Percentiles rank a stretch among this genome's conserved stretches.
Conservation (phyloP, 2,888 invertebrate species). For the Agrotis exclamationis region DNA sequence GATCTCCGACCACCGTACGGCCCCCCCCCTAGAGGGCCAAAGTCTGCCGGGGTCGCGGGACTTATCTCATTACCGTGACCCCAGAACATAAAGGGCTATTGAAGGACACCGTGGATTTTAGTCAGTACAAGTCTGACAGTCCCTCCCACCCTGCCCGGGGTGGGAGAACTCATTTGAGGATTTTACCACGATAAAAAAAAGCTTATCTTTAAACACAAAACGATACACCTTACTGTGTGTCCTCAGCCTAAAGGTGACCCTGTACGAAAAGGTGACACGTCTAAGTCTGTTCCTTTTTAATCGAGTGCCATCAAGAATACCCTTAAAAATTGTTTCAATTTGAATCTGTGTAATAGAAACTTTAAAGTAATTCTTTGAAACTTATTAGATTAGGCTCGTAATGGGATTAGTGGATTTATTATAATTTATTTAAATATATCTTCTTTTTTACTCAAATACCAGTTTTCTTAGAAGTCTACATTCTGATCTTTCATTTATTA, state of each 20-base stretch:
- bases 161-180: too few relatives aligned
- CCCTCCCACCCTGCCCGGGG: too few relatives aligned
- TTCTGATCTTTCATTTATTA: not conserved
- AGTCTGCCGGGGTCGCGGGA: too few relatives aligned
- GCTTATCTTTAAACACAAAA: too few relatives aligned
- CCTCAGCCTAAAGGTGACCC: not conserved
- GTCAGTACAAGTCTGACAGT: too few relatives aligned
- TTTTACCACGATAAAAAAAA: too few relatives aligned
- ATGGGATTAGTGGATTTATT: slow-evolving; percentile 8
- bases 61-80: too few relatives aligned
- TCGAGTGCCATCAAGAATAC: slow-evolving; percentile 11
- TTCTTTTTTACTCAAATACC: not conserved
- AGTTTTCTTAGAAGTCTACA: not conserved
- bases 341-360: not conserved
- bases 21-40: too few relatives aligned
- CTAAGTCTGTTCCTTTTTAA: slow-evolving; percentile 13
- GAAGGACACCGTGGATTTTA: too few relatives aligned
- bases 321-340: not conserved
- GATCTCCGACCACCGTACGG: too few relatives aligned
- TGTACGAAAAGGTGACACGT: slow-evolving; percentile 21
- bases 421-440: not conserved
- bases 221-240: not conserved
- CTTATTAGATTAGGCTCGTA: not conserved
- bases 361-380: slow-evolving; percentile 4
- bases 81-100: too few relatives aligned